phyloP scores from a whole-genome alignment of 2,888 invertebrate genomes.

The Pterostichus niger region DNA sequence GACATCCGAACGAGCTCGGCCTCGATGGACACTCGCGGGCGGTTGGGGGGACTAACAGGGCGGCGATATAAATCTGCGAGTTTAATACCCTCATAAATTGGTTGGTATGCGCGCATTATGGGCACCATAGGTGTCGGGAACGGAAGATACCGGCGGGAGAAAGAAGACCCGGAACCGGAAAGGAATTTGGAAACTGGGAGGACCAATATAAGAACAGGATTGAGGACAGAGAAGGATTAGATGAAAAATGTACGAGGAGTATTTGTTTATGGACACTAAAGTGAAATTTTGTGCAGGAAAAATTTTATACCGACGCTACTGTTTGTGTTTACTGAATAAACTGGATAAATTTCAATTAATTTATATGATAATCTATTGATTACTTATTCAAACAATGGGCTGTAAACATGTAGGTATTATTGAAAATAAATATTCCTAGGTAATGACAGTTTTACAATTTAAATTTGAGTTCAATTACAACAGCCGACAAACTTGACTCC shows the following conservation, averaged over 20 bases:
- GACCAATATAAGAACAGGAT: background rate
- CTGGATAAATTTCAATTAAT: constrained; percentile 36
- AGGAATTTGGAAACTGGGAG: constrained; percentile 12
- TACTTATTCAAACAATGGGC: constrained; percentile 2
- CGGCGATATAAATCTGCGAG: constrained; percentile 64
- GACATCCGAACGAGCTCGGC: constrained; percentile 17
- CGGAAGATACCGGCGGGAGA: background rate
- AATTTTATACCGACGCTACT: constrained; percentile 22
- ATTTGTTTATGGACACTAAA: constrained; percentile 27
- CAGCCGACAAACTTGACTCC: too few relatives aligned
- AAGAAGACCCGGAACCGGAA: constrained; percentile 32
- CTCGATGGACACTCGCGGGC: constrained; percentile 14
- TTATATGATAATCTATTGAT: constrained; percentile 42
- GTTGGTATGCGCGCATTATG: constrained; percentile 63
- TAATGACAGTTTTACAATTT: background rate
- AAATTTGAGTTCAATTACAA: too few relatives aligned
- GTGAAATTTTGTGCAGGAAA: background rate
- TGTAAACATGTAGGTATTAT: background rate
- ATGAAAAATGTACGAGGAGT: background rate
- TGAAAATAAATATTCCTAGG: constrained; percentile 33
- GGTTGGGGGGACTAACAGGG: background rate
- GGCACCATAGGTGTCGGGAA: constrained; percentile 55
- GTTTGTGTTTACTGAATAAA: constrained; percentile 6
- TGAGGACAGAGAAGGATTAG: constrained; percentile 5
- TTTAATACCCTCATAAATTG: constrained; percentile 67